Evolutionary conservation across 2,888 invertebrate species (phyloP), one percentile per base, ranked within the genome.

Genomic region (Carabus problematicus): DNA sequence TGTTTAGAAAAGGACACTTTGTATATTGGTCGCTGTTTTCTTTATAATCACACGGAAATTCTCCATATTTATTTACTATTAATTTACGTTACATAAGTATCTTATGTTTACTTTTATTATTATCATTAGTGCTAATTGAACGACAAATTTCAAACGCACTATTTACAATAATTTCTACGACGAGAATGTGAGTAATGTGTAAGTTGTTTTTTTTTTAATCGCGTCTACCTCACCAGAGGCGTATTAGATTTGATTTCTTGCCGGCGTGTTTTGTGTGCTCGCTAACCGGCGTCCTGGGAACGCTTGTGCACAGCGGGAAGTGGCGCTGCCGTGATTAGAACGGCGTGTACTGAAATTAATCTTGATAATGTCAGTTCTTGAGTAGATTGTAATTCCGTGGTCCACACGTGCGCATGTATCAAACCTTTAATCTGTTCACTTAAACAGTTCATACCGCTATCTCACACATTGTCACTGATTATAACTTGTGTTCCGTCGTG

Each of bases 341-440:
- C 43, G 16, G 43, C 16, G 42, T 11, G 42, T 41, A 49, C 52
- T 41, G 47, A 54, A 52, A 63, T 63, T 63, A 63, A 63, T 63
- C 63, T 63, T 63, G 63, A 63, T 63, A 63, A 63, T 63, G 54
- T 63, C 52, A 41, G 52, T 63, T 42, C 54, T 63, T 63, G 45
- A 45, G 41, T 63, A 42, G 12, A 12, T 14, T 8, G 14, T 62
- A 62, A 62, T 52, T n/a, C 18, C 18, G 52, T n/a, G 54, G 52
- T 62, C 49, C 49, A 49, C 47, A 49, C 45, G 8, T 39, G 43
- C 45, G 12, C 45, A 45, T 45, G 2, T 12, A 12, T 45, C 45
- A 45, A 45, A 45, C 11, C 45, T 1, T 45, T 45, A 45, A 11
- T 45, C 11, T 45, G 45, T 45, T 45, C 12, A 12, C 12, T 11